Base-by-base conservation (phyloP, 2,797 vertebrate genomes). In the Dallia pectoralis region DNA sequence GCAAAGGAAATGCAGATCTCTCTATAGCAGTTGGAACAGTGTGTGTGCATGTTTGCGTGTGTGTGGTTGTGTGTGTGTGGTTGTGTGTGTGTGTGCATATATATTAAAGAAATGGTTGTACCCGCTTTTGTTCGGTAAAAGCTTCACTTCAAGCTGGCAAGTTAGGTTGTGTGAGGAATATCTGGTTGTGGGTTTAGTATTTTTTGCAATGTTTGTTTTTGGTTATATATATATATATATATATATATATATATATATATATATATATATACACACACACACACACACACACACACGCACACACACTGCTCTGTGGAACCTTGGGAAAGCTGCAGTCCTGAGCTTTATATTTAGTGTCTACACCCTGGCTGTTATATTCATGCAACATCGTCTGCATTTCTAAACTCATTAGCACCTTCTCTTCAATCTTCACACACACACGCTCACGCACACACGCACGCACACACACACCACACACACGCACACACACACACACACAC, bases 1-100 rank as follows among this genome's bases (percentile, higher is more conserved):
- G 79, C 82, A 83, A 16, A 73, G 78, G 62, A 82, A 85, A 84
- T 83, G 71, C 11, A 70, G 64, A 63, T 32, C 27, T 72, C 16
- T 59, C 51, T 49, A 16, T 12, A 14, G 29, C 51, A n/a, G 25
- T 53, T 11, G 40, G 40, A 44, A 44, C 40, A 44, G 19, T 32
- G 47, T 19, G 44, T 32, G 67, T 51, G 67, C 22, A 22, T 0
- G 7, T 25, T n/a, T 5, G 19, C 25, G 53, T 4, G 22, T 1
- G 22, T 22, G 53, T 14, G 53, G 1, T 8, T 56, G 22, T 56
- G 22, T 14, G 22, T 4, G 22, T 27, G n/a, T 59, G 53, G n/a
- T 19, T 59, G 9, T 51, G 49, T 53, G 51, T 53, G 51, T 22
- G 51, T 53, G 19, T 9, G 7, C 22, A 9, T 22, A 15, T 53